Percentiles rank a stretch among this genome's conserved stretches.
Evolutionary conservation across 2,888 invertebrate species (phyloP).

Genomic region (Lochmaea crataegi): DNA sequence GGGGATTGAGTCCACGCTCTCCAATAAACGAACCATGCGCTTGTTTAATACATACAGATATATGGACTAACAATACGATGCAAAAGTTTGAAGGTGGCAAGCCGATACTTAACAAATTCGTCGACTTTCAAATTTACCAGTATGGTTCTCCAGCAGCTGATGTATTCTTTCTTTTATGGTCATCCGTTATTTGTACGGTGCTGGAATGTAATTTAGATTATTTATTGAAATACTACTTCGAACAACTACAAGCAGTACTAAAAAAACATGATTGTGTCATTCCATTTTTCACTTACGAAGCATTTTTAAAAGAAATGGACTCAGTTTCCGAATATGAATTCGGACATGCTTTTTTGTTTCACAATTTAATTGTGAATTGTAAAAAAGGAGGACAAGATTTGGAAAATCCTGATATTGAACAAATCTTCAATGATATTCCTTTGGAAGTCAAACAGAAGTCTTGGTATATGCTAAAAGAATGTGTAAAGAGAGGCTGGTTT

Average conservation of each 20-base stretch:
- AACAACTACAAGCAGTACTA: constrained; percentile 63
- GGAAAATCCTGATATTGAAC: neutral
- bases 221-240: constrained; percentile 66
- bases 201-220: constrained; percentile 63
- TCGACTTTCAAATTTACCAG: constrained; percentile 70
- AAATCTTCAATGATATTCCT: neutral
- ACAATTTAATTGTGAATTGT: neutral
- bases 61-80: constrained; percentile 72
- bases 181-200: constrained; percentile 64
- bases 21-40: constrained; percentile 58
- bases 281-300: constrained; percentile 59
- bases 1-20: constrained; percentile 16
- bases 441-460: constrained; percentile 12
- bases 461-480: constrained; percentile 24
- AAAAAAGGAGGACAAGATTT: constrained; percentile 5
- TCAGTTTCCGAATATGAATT: constrained; percentile 60
- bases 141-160: constrained; percentile 68
- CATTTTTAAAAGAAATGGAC: constrained; percentile 61
- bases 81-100: constrained; percentile 60
- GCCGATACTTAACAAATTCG: constrained; percentile 61
- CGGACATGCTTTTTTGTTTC: constrained; percentile 58
- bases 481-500: constrained; percentile 21
- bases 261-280: constrained; percentile 53
- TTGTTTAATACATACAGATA: constrained; percentile 68
- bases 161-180: constrained; percentile 68